These are phyloP conservation scores for Columbina picui DNA, from an alignment of 2,113 vertebrate genomes.

Conservation along the genomic window DNA sequence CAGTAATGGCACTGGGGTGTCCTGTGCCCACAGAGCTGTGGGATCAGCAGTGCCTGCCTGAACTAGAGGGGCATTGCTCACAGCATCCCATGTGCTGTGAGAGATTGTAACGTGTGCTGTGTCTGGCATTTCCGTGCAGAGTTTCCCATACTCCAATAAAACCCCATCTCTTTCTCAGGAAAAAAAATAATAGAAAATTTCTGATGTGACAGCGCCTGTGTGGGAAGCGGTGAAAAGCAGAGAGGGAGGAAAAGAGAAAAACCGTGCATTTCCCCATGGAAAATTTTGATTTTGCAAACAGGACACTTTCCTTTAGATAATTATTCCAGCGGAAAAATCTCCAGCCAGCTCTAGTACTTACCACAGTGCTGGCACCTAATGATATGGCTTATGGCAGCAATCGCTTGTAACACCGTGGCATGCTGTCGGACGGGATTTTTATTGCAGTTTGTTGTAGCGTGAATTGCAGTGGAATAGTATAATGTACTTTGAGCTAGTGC, in stretches of 20 bases:
- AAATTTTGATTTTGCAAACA: neutral
- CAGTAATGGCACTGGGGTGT: neutral
- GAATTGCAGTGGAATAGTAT: neutral
- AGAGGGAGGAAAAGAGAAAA: neutral
- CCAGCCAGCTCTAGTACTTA: neutral
- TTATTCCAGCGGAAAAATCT: constrained; percentile 21
- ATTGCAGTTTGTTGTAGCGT: neutral
- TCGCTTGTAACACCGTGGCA: neutral
- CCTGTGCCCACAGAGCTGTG: accelerated
- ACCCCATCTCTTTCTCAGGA: neutral
- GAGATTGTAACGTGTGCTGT: accelerated
- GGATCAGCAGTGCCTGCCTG: neutral
- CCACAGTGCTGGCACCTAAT: neutral
- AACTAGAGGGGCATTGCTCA: neutral
- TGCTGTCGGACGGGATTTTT: neutral
- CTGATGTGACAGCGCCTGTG: neutral
- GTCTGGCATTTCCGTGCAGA: no score
- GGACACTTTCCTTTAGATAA: neutral
- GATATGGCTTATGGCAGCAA: neutral
- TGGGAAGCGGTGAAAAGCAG: neutral
- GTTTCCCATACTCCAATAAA: neutral
- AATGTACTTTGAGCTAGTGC: neutral
- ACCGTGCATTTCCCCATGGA: neutral
- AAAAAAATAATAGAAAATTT: neutral
- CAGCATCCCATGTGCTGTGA: accelerated